Evolutionary conservation across 2,797 vertebrate genomes (phyloP).

Genomic region (Luscinia luscinia): DNA sequence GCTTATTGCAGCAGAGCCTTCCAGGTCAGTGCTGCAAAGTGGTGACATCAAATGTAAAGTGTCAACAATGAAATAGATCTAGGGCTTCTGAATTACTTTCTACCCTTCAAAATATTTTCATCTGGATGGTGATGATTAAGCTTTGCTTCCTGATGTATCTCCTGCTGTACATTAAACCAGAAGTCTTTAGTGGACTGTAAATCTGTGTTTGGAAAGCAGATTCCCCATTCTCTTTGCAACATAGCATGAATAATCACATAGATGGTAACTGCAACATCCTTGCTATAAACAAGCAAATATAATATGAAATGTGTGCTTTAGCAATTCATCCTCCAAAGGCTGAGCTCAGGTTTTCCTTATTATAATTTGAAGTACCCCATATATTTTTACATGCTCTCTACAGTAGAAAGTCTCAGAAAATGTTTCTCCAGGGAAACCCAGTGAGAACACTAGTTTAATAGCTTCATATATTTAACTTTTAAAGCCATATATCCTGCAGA

Average conservation of each 20-base stretch:
- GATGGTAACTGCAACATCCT: neutral
- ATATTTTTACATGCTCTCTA: neutral
- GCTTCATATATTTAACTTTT: neutral
- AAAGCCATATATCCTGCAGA: neutral
- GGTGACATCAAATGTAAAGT: neutral
- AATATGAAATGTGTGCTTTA: neutral
- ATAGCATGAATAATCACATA: neutral
- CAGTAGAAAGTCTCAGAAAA: neutral
- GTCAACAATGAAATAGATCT: neutral
- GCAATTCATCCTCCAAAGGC: neutral
- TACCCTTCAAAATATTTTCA: neutral
- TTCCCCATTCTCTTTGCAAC: neutral
- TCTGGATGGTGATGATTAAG: neutral
- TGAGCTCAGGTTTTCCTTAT: neutral
- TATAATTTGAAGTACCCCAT: neutral
- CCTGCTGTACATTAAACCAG: neutral
- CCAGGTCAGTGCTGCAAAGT: neutral
- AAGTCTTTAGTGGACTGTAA: neutral
- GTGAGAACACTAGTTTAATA: neutral
- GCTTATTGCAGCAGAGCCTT: neutral
- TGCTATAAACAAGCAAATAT: neutral
- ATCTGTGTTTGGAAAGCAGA: neutral
- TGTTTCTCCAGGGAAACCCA: neutral
- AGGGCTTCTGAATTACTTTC: neutral
- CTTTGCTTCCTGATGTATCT: neutral